Base-by-base conservation (phyloP, 2,888 invertebrate genomes). In the Copidosoma aretas region DNA sequence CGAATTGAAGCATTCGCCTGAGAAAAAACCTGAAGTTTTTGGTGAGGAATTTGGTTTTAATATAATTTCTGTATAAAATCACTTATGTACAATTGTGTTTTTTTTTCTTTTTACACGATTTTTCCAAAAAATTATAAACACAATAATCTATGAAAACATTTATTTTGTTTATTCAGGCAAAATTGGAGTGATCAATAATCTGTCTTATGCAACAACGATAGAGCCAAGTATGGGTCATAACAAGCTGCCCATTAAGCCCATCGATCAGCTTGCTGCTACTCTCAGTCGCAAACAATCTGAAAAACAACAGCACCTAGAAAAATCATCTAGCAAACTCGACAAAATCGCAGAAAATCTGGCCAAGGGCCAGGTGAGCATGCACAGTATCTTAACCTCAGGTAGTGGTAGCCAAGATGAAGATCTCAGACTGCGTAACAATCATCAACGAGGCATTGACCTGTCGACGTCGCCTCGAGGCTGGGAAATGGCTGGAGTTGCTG, bases 281-380 rank as follows among this genome's bases (percentile, higher is more conserved):
- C 77, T 82, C 2, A 79, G 78, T 4, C 78, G 80, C 19, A 77
- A 82, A 57, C 82, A 82, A 57, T 76, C 81, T 0, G 83, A 82
- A 58, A 82, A 82, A 64, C 43, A 46, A 46, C 43, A 46, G 1
- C 43, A 46, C 12, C 68, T 80, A 10, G 80, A 80, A 17, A 81
- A 79, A 8, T 77, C 79, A 1, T 73, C 68, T 0, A 68, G 74
- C 19, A 71, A 70, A 2, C 68, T 83, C 21, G 84, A 84, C n/a
- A 83, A 82, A 61, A 84, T 84, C 39, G 84, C 83, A 0, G 82
- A 83, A 62, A 82, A 81, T 64, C 68, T 84, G 43, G 83, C 84
- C 0, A 81, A 82, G 43, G 78, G 80, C 21, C 77, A 79, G 51
- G 74, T 75, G 0, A 61, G 75, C 22, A 74, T 58, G 17, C 64